These are phyloP conservation scores for Melanargia galathea DNA, from an alignment of 2,888 invertebrate species.

Conservation along the genomic window DNA sequence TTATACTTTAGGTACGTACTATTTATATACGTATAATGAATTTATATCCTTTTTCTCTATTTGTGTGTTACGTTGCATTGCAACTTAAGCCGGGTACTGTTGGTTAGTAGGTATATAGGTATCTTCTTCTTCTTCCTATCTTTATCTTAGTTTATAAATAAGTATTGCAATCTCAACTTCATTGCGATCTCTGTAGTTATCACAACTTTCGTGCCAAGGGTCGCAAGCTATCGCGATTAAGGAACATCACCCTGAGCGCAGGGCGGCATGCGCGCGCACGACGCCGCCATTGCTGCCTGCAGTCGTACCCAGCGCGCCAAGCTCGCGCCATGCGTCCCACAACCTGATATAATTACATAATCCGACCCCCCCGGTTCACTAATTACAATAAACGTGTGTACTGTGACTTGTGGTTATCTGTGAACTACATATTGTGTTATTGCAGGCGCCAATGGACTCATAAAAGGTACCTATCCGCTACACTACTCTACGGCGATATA, in stretches of 20 bases:
- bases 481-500: neutral
- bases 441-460: slow-evolving; percentile 39
- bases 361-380: slow-evolving; percentile 40
- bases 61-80: no score
- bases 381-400: slow-evolving; percentile 38
- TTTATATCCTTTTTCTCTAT: no score
- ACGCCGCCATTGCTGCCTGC: slow-evolving; percentile 75
- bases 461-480: slow-evolving; percentile 42
- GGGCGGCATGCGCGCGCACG: slow-evolving; percentile 78
- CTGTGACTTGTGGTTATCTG: slow-evolving; percentile 40
- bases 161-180: no score
- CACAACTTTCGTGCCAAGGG: no score
- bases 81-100: no score
- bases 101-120: no score
- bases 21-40: no score
- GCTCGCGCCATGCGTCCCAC: slow-evolving; percentile 68
- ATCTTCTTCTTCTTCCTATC: no score
- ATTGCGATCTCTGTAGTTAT: no score
- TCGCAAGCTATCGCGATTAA: slow-evolving; percentile 33
- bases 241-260: slow-evolving; percentile 52
- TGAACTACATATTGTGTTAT: slow-evolving; percentile 38
- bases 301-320: slow-evolving; percentile 68
- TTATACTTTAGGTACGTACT: no score
- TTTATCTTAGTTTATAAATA: no score
- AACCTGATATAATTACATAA: slow-evolving; percentile 63